These are phyloP conservation scores for Athene cunicularia DNA, from an alignment of 2,113 vertebrate species.

Conservation along the genomic window DNA sequence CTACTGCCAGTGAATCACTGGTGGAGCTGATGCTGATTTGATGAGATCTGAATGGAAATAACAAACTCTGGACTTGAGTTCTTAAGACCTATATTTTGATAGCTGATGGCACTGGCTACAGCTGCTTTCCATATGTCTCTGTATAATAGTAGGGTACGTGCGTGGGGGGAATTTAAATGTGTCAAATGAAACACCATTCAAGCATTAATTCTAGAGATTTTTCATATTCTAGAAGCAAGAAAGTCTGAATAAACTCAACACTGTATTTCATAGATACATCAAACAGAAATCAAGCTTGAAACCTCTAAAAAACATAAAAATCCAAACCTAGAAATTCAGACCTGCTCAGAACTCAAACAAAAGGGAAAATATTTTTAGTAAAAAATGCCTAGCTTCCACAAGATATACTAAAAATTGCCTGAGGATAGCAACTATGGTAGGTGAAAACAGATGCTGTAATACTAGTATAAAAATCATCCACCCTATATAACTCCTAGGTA, in stretches of 20 bases:
- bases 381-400: background rate
- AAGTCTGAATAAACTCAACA: background rate
- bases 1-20: conserved; percentile 1
- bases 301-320: background rate
- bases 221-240: background rate
- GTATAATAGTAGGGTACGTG: background rate
- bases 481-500: background rate
- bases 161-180: background rate
- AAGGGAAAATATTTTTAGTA: background rate
- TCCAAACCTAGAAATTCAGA: background rate
- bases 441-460: background rate
- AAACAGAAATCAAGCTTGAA: background rate
- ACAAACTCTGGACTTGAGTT: background rate
- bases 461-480: background rate
- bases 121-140: conserved; percentile 41
- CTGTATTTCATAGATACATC: background rate
- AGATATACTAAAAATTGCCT: background rate
- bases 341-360: background rate
- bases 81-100: conserved; percentile 8
- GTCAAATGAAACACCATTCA: conserved; percentile 33
- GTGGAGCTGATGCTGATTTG: background rate
- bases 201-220: background rate
- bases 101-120: conserved; percentile 17
- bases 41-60: conserved; percentile 17
- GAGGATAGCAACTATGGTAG: background rate